Conservation (phyloP, 2,113 vertebrate genomes). For the Dicrurus megarhynchus region DNA sequence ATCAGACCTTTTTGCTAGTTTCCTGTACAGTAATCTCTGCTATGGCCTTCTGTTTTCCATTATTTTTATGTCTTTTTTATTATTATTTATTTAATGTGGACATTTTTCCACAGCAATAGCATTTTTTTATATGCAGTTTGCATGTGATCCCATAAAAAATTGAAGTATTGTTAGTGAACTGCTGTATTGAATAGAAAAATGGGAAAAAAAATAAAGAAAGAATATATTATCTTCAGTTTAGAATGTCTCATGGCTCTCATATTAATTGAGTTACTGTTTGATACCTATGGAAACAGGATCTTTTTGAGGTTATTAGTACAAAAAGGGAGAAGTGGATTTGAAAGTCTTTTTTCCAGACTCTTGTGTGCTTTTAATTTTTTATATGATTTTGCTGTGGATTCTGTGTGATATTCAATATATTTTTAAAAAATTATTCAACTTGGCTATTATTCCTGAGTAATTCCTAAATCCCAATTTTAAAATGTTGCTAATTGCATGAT, state of each 20-base stretch:
- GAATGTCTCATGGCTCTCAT: background rate
- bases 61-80: background rate
- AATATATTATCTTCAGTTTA: background rate
- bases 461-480: background rate
- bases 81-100: background rate
- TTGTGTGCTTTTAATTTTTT: background rate
- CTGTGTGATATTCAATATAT: background rate
- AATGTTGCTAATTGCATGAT: background rate
- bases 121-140: background rate
- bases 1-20: background rate
- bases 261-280: background rate
- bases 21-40: background rate
- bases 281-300: background rate
- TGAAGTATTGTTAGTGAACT: background rate
- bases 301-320: background rate
- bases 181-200: background rate
- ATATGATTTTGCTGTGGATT: rapidly evolving
- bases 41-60: background rate
- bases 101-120: background rate
- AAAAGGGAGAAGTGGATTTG: background rate
- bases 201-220: rapidly evolving
- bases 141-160: background rate
- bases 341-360: background rate
- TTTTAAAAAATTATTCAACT: background rate
- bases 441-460: background rate